A percentile compares a stretch with the other conserved stretches of the same genome.
These are phyloP conservation scores for Rhinolophus sinicus DNA, from an alignment of 2,113 vertebrate species.

Conservation along the genomic window DNA sequence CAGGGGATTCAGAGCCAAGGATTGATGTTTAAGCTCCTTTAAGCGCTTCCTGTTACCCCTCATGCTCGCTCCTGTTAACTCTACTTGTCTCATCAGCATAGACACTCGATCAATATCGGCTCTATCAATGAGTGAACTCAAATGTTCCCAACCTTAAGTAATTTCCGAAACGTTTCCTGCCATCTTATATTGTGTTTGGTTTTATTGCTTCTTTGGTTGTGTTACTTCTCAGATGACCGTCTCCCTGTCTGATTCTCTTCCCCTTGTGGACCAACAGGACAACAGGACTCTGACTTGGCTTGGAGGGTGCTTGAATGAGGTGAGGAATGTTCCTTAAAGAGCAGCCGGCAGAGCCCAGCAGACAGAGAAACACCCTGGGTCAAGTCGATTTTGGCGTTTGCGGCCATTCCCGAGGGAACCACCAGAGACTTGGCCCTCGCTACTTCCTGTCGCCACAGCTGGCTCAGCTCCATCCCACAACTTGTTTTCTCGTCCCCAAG, in stretches of 20 bases:
- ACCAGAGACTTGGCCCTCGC: accelerated
- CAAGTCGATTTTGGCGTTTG: accelerated
- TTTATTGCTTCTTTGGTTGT: neutral
- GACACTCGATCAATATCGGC: accelerated
- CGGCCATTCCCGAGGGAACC: accelerated
- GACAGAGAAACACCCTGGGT: accelerated
- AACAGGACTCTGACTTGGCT: neutral
- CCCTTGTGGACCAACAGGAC: neutral
- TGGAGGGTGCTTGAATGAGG: too few relatives aligned
- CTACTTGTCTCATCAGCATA: too few relatives aligned
- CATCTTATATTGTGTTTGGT: neutral
- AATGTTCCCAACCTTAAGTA: accelerated
- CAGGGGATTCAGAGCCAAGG: too few relatives aligned
- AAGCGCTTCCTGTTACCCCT: too few relatives aligned
- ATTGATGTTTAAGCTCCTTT: too few relatives aligned
- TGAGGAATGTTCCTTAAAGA: neutral
- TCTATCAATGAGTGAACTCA: accelerated
- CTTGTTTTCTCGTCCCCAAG: neutral
- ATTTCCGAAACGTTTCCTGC: neutral
- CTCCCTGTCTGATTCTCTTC: too few relatives aligned
- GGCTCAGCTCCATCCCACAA: accelerated
- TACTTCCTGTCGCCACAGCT: accelerated
- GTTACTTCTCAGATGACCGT: neutral
- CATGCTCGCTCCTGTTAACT: too few relatives aligned
- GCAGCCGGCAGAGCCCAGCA: neutral